These are phyloP conservation scores for Siniperca scherzeri DNA, from an alignment of 2,797 vertebrate genomes.

Conservation along the genomic window DNA sequence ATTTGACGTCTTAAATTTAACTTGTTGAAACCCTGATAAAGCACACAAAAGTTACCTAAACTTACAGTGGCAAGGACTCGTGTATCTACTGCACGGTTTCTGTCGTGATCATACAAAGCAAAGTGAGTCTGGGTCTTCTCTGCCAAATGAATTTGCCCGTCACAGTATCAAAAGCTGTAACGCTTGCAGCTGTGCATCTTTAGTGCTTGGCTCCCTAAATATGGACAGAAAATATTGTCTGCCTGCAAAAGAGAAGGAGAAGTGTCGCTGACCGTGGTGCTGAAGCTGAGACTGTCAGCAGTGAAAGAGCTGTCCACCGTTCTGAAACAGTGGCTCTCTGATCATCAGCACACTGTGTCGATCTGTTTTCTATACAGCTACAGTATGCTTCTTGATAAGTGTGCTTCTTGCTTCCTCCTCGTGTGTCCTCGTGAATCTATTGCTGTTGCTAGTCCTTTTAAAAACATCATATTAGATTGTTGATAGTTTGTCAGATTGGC, in stretches of 20 bases:
- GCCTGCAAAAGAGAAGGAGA: background rate
- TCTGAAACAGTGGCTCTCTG: conserved; percentile 11
- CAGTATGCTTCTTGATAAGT: background rate
- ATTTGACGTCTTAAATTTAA: no score
- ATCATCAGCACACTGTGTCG: background rate
- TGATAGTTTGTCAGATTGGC: no score
- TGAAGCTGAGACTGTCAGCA: conserved; percentile 36
- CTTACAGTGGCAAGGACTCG: background rate
- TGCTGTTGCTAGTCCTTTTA: no score
- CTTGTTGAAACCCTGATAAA: no score
- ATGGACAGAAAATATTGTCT: background rate
- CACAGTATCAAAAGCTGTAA: background rate
- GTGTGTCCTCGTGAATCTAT: background rate
- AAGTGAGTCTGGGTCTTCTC: background rate
- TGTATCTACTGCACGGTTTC: background rate
- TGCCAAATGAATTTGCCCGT: no score
- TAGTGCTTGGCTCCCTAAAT: background rate
- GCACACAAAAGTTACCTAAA: background rate
- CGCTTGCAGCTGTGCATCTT: no score
- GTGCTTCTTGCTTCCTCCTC: background rate
- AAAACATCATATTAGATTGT: no score
- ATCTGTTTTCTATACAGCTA: background rate
- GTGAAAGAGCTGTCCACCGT: conserved; percentile 30
- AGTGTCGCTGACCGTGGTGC: conserved; percentile 63
- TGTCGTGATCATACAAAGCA: background rate